Conservation (phyloP, 2,797 vertebrate species). For the Australoheros facetus region DNA sequence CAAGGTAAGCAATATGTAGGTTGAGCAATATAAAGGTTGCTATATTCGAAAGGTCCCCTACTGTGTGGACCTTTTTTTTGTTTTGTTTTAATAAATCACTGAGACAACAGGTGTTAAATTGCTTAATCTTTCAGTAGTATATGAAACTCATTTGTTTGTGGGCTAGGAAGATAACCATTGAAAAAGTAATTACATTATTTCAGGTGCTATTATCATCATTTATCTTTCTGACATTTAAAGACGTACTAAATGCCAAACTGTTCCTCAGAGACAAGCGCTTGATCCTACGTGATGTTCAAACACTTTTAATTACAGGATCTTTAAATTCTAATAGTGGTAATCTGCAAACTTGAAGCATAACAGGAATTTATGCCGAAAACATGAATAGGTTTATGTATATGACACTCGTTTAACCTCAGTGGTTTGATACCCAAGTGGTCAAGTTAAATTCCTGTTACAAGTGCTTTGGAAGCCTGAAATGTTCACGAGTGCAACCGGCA, state of each 20-base stretch:
- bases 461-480: constrained; percentile 62
- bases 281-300: constrained; percentile 56
- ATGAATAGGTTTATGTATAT: constrained; percentile 7
- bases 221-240: constrained; percentile 76
- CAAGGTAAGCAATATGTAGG: constrained; percentile 52
- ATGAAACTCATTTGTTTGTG: constrained; percentile 86
- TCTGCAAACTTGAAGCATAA: constrained; percentile 30
- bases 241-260: constrained; percentile 73
- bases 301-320: constrained; percentile 65
- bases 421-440: constrained; percentile 49
- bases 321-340: constrained; percentile 50
- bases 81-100: constrained; percentile 72
- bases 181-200: constrained; percentile 76
- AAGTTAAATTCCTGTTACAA: constrained; percentile 68
- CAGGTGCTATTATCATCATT: constrained; percentile 80
- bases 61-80: constrained; percentile 51
- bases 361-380: neutral
- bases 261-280: constrained; percentile 68
- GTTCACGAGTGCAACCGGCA: constrained; percentile 67
- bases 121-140: constrained; percentile 80
- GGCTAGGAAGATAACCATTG: constrained; percentile 69
- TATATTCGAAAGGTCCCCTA: constrained; percentile 53
- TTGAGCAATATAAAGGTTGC: constrained; percentile 42
- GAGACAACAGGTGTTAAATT: constrained; percentile 79
- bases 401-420: constrained; percentile 11